Percentiles rank a stretch among this genome's conserved stretches.
phyloP scores from a whole-genome alignment of 2,797 vertebrate genomes.

The Naso thynnoides region DNA sequence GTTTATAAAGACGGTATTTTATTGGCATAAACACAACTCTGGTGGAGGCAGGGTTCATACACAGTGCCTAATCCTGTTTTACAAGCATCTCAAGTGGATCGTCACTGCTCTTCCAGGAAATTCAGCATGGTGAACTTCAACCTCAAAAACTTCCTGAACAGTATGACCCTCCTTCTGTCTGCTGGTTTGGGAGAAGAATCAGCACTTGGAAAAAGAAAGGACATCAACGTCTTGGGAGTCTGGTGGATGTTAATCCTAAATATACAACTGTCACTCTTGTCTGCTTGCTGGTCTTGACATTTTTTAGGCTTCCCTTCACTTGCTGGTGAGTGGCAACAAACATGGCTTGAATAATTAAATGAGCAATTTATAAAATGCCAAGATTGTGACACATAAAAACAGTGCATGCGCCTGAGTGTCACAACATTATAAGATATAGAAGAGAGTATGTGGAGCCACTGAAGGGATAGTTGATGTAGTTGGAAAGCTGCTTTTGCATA shows the following conservation, averaged over 20 bases:
- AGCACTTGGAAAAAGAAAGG: neutral
- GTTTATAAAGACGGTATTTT: neutral
- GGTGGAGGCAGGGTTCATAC: neutral
- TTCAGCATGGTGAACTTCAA: neutral
- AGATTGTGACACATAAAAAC: neutral
- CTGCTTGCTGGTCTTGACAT: neutral
- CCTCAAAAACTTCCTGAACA: neutral
- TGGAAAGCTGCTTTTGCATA: too few species aligned
- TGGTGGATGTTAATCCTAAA: neutral
- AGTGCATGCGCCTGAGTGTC: neutral
- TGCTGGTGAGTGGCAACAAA: neutral
- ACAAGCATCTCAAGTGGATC: neutral
- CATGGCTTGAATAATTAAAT: neutral
- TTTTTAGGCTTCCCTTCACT: neutral
- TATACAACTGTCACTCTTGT: neutral
- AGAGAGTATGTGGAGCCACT: too few species aligned
- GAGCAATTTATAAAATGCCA: neutral
- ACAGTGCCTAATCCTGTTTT: neutral
- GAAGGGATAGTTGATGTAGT: too few species aligned
- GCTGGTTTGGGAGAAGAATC: neutral
- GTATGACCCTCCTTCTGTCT: neutral
- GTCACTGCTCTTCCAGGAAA: neutral
- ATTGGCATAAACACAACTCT: conserved; percentile 1
- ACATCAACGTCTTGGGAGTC: neutral
- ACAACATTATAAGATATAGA: neutral